Evolutionary conservation across 2,888 invertebrate genomes (phyloP).

Genomic region (Microdon myrmicae): DNA sequence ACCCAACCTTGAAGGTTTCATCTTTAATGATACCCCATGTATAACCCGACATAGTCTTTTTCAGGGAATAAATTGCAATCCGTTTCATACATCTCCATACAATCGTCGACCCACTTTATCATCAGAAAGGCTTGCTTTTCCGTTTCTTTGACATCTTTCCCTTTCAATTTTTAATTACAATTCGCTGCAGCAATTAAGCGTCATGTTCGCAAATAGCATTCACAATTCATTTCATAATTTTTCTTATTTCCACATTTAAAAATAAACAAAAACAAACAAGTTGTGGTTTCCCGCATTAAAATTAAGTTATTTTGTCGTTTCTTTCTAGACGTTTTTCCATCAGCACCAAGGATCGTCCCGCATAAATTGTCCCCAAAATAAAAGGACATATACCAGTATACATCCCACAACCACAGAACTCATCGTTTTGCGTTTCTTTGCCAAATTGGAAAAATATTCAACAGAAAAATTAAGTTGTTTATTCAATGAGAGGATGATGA

Average conservation of each 20-base stretch:
- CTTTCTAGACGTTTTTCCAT: slow-evolving; percentile 37
- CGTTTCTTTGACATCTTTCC: slow-evolving; percentile 34
- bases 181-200: slow-evolving; percentile 46
- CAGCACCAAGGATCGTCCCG: slow-evolving; percentile 7
- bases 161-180: slow-evolving; percentile 50
- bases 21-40: no score
- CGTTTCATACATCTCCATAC: no score
- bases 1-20: no score
- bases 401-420: no score
- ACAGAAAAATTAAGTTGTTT: slow-evolving; percentile 51
- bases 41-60: no score
- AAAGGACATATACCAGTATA: no score
- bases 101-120: slow-evolving; percentile 32
- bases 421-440: slow-evolving; percentile 39
- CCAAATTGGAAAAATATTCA: slow-evolving; percentile 51
- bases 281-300: no score
- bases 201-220: slow-evolving; percentile 42
- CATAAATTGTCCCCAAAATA: slow-evolving; percentile 10
- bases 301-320: slow-evolving; percentile 52
- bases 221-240: slow-evolving; percentile 28
- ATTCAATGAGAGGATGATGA: slow-evolving; percentile 53
- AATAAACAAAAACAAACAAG: slow-evolving; percentile 3
- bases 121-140: slow-evolving; percentile 2
- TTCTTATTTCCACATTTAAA: slow-evolving; percentile 5
- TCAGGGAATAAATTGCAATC: no score